Conservation (phyloP, 2,797 vertebrate genomes). For the Typhlichthys subterraneus region DNA sequence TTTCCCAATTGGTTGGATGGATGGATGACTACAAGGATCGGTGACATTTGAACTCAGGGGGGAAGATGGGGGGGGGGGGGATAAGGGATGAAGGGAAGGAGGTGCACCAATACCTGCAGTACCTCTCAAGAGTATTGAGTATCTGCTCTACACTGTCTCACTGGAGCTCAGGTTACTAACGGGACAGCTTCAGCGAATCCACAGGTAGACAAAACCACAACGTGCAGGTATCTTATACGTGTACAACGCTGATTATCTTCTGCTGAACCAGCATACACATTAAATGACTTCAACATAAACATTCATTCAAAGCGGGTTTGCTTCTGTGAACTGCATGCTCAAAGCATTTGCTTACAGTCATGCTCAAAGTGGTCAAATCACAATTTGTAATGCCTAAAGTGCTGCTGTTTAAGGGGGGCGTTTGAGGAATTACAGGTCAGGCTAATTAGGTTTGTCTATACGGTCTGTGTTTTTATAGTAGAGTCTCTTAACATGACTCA, state of each 20-base stretch:
- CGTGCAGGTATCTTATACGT: not conserved
- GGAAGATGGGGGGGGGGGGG: conserved; percentile 7
- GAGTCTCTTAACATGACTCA: conserved; percentile 49
- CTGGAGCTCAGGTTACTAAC: conserved; percentile 68
- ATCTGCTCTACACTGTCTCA: conserved; percentile 59
- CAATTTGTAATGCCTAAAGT: conserved; percentile 3
- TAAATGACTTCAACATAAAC: too few species aligned
- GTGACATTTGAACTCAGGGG: conserved; percentile 61
- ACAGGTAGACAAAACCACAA: conserved; percentile 3
- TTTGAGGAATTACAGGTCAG: conserved; percentile 2
- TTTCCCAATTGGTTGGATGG: conserved; percentile 24
- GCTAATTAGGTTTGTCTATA: conserved; percentile 29
- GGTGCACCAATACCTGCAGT: conserved; percentile 54
- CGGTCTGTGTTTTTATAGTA: conserved; percentile 26
- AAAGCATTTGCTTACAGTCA: not conserved
- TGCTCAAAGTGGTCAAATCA: not conserved
- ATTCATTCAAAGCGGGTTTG: too few species aligned
- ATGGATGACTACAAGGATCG: conserved; percentile 29
- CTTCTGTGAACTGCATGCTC: too few species aligned
- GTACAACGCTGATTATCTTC: not conserved
- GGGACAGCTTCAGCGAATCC: conserved; percentile 36
- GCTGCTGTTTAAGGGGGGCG: not conserved
- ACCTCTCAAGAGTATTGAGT: conserved; percentile 74
- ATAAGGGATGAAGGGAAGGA: conserved; percentile 37
- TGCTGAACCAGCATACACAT: not conserved